Evolutionary conservation across 1,140 invertebrate genomes (phyloP), one percentile per base, ranked within the genome.

Genomic region (Apocrypta bakeri): DNA sequence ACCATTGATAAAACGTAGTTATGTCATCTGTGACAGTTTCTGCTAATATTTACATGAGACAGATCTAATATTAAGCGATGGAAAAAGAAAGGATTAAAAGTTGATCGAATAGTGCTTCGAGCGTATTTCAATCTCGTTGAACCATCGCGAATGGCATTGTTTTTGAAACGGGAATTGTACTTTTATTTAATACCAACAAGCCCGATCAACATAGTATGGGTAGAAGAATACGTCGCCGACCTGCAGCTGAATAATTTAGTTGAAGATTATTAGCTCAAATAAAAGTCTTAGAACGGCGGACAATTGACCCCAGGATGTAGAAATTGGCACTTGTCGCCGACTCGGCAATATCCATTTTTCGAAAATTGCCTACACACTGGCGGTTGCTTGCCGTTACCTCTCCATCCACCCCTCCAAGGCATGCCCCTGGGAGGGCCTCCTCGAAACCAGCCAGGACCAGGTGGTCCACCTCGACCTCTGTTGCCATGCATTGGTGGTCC

Each of bases 261-360:
- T 25, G 1, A 27, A 27, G 24, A 66, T 29, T 6, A 9, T 66
- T 66, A 12, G 24, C 63, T 66, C 63, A 7, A 27, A 14, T 1
- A 63, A 40, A 27, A 40, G 17, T 56, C 80, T 91, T 85, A 92
- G 85, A 90, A 92, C 29, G 91, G 91, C 31, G 93, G 93, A 85
- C 93, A 93, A 90, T 95, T 95, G 21, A 94, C 94, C 82, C 94
- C 94, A 29, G 95, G 95, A 92, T 97, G 96, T 84, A 96, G 90
- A 88, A 95, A 97, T 72, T 95, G 94, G 89, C 96, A 97, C 85
- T 95, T 95, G 80, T 96, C 95, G 25, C 95, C 95, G 87, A 95
- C 93, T 77, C 96, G 91, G 90, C 96, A 97, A 82, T 94, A 96
- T 1, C 96, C 96, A 85, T 94, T 94, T 86, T 95, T 95, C 87